phyloP scores from a whole-genome alignment of 2,113 vertebrate genomes.

The Phainopepla nitens region DNA sequence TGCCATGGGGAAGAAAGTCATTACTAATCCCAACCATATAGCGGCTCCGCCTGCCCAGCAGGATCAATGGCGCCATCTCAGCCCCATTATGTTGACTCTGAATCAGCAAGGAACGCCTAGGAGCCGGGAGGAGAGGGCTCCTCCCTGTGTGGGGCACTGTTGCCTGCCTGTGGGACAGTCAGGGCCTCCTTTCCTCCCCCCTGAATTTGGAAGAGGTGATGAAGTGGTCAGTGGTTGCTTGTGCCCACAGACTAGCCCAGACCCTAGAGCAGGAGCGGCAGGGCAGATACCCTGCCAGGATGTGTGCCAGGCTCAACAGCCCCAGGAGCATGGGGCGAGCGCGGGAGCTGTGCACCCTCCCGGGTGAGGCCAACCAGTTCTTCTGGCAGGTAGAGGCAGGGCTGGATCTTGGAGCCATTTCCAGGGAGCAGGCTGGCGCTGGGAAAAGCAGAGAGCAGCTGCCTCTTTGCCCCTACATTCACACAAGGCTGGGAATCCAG shows the following conservation, averaged over 20 bases:
- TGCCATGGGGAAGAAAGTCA: slow-evolving; percentile 14
- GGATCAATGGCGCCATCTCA: slow-evolving; percentile 38
- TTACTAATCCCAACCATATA: neutral
- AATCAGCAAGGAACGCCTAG: slow-evolving; percentile 14
- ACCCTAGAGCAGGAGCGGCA: neutral
- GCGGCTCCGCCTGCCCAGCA: slow-evolving; percentile 26
- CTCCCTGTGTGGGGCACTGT: neutral
- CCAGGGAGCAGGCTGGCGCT: neutral
- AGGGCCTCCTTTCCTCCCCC: neutral
- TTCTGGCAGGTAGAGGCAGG: neutral
- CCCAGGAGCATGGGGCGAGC: accelerated
- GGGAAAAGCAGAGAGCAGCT: neutral
- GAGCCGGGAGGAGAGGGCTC: slow-evolving; percentile 16
- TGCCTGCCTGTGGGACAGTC: neutral
- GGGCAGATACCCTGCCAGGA: neutral
- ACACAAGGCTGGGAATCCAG: neutral
- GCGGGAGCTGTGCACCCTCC: neutral
- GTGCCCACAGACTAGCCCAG: neutral
- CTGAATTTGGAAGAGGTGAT: neutral
- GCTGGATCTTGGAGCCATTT: neutral
- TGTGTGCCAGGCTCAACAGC: accelerated
- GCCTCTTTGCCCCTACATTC: neutral
- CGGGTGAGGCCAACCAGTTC: neutral
- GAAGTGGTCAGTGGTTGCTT: neutral
- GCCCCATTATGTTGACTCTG: slow-evolving; percentile 43